phyloP scores from a whole-genome alignment of 2,797 vertebrate genomes.

The Sebastes umbrosus region DNA sequence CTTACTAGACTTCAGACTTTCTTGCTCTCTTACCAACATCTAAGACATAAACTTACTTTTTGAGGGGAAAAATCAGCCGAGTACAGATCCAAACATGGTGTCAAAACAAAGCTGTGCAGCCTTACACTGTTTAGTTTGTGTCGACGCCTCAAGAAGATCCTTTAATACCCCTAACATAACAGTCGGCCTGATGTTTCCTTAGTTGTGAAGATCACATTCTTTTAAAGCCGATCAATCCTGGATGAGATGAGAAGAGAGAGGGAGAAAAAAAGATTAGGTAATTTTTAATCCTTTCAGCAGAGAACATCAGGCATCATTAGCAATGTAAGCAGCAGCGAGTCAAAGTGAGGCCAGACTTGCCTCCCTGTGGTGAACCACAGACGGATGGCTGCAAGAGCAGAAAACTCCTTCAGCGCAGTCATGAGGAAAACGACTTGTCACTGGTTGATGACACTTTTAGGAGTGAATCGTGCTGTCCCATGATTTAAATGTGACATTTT shows the following conservation, averaged over 20 bases:
- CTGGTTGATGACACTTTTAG: constrained; percentile 32
- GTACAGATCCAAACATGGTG: background rate
- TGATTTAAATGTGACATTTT: constrained; percentile 8
- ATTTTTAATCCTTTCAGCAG: constrained; percentile 9
- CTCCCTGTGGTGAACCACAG: constrained; percentile 34
- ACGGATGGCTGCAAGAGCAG: background rate
- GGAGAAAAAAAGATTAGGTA: background rate
- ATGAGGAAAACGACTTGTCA: constrained; percentile 10
- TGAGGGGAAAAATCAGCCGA: background rate
- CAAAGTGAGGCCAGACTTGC: constrained; percentile 2
- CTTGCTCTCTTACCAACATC: background rate
- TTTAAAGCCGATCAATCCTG: constrained; percentile 51
- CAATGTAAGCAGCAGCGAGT: constrained; percentile 11
- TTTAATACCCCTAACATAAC: background rate
- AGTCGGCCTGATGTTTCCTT: constrained; percentile 30
- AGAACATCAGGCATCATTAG: constrained; percentile 32
- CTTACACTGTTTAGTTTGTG: background rate
- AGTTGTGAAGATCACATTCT: constrained; percentile 16
- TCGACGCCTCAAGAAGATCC: background rate
- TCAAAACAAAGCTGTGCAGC: constrained; percentile 4
- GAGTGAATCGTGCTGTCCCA: background rate
- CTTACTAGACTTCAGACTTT: background rate
- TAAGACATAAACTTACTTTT: background rate
- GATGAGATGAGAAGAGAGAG: constrained; percentile 12
- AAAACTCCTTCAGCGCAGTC: background rate